A percentile compares a stretch with the other conserved stretches of the same genome.
Evolutionary conservation across 2,888 invertebrate species (phyloP).

Genomic region (Dione juno): DNA sequence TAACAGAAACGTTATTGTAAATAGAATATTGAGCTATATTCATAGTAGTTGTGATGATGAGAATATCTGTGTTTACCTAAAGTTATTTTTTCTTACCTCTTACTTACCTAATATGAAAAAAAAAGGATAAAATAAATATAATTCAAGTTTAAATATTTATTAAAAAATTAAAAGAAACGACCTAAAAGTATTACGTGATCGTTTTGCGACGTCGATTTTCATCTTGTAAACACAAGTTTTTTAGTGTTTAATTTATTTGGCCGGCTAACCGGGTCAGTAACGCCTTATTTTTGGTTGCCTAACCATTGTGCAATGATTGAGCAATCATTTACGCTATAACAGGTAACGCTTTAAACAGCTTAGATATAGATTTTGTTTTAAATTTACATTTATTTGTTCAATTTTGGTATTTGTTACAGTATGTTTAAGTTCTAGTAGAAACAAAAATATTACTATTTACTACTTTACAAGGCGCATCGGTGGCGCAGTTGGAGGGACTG

Average conservation of each 20-base stretch:
- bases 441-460: too few species aligned
- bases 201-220: neutral
- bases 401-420: neutral
- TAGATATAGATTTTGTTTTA: neutral
- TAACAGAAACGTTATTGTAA: too few species aligned
- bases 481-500: too few species aligned
- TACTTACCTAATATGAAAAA: too few species aligned
- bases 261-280: conserved; percentile 39
- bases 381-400: neutral
- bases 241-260: conserved; percentile 31
- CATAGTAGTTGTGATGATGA: too few species aligned
- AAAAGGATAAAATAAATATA: neutral
- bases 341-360: neutral
- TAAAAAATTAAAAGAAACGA: neutral
- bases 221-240: conserved; percentile 14
- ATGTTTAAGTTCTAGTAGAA: too few species aligned
- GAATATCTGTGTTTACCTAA: too few species aligned
- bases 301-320: conserved; percentile 35
- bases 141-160: neutral
- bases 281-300: conserved; percentile 25
- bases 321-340: conserved; percentile 28
- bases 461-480: too few species aligned
- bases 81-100: too few species aligned
- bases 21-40: too few species aligned
- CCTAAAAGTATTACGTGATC: conserved; percentile 1